Evolutionary conservation across 37 sponge, comb jelly and placozoan genomes (phyloP), one percentile per base, ranked within the genome.

Genomic region (Agelas oroides): DNA sequence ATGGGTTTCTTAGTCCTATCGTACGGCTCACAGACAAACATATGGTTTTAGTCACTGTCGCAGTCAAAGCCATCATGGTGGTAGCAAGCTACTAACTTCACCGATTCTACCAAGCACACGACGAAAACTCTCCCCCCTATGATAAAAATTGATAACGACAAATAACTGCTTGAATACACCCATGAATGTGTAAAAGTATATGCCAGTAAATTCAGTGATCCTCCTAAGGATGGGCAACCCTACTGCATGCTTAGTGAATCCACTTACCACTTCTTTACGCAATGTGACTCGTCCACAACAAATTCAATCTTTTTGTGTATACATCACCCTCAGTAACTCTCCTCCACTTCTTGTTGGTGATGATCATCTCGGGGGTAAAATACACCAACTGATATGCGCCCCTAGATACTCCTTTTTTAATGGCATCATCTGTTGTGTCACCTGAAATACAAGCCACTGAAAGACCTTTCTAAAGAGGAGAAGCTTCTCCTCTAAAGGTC

Each of bases 271-370:
- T 83, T 83, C 74, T 72, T 83, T 32, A 83, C 75, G 73, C 52
- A 40, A 30, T 83, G 84, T 19, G 84, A 74, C 64, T 83, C 84
- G 58, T 83, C 84, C 30, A 83, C 52, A 19, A 83, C 84, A 60
- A 83, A n/a, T n/a, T n/a, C n/a, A n/a, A n/a, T n/a, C n/a, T n/a
- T n/a, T n/a, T n/a, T n/a, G n/a, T 28, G 34, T 80, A 80, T 0
- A 53, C 6, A 40, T 80, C 81, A 31, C 58, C 38, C 11, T 17
- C 38, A 21, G 67, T 32, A 77, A 77, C n/a, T 28, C 57, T 28
- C 35, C 61, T 31, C 78, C 81, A 80, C 32, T 21, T 67, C 23
- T 25, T 67, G 19, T 32, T 46, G 35, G 23, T 36, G 6, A 80
- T 66, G 13, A 80, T 46, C 31, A 66, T 13, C 38, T 80, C 68